Base-by-base conservation (phyloP, 1,140 invertebrate genomes). In the Aphelinus atriplicis region DNA sequence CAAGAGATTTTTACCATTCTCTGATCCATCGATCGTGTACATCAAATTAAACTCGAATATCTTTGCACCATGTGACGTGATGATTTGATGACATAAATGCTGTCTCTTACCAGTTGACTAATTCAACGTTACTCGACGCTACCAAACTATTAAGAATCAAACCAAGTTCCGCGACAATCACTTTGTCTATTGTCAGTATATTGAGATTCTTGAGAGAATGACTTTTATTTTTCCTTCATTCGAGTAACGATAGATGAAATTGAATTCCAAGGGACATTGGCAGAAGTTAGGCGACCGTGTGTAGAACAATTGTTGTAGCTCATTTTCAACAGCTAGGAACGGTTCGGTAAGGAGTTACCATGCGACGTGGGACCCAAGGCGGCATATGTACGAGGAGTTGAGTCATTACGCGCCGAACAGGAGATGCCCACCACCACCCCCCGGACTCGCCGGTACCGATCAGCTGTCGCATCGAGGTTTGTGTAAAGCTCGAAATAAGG, bases 341-440 rank as follows among this genome's bases (percentile, higher is more conserved):
- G 86, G 88, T 77, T 87, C 88, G 71, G 83, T 89, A 83, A 88
- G 88, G 78, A 92, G 91, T 85, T 92, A 94, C 86, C 92, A 91
- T 85, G 94, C 93, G 48, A 96, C 95, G 81, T 96, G 94, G 95
- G 94, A 95, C 88, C 94, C 94, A 64, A 90, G 94, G 62, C 88
- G 94, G 56, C 93, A 95, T 84, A 93, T 95, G 88, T 96, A 96
- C 88, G 95, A 96, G 89, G 94, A 95, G 87, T 89, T 94, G 81
- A 90, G 90, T 83, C 90, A 90, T 80, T 91, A 89, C 86, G 84
- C 84, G 73, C 89, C 87, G 67, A 89, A 86, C 78, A 88, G 88
- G 81, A 87, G 88, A 81, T 89, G 89, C 77, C 87, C 87, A 5
- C 73, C 81, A 85, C 75, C 69, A n/a, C 90, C 91, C 57, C 91